Conservation (phyloP, 2,797 vertebrate species). For the Megalops cyprinoides region DNA sequence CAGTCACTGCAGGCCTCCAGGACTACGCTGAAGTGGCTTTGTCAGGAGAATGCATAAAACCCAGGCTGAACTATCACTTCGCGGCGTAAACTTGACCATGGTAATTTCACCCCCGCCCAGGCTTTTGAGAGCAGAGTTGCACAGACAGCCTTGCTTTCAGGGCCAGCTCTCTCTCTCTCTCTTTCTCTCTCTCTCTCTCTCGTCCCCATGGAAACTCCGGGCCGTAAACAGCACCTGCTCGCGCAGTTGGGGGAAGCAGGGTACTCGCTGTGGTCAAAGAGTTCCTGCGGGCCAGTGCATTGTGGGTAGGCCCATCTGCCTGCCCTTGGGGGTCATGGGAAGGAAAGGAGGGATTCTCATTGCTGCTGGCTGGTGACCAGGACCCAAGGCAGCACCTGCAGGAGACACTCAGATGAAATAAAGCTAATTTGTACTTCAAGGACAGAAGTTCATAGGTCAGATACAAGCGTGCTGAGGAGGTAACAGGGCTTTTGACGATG, state of each 20-base stretch:
- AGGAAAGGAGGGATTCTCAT: not conserved
- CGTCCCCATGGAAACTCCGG: constrained; percentile 3
- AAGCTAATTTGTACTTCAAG: not conserved
- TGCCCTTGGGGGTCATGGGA: constrained; percentile 10
- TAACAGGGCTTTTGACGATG: not conserved
- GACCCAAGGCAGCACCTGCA: not conserved
- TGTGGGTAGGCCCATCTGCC: constrained; percentile 33
- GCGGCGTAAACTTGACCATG: not conserved
- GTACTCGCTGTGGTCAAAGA: constrained; percentile 21
- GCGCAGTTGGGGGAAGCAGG: not conserved
- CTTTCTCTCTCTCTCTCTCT: not conserved
- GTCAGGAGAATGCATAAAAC: not conserved
- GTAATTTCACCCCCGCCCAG: not conserved
- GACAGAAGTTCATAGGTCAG: not conserved
- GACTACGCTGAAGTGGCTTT: not conserved
- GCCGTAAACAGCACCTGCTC: constrained; percentile 12
- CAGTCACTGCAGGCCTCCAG: not conserved
- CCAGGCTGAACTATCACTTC: too few species aligned
- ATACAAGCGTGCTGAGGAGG: not conserved
- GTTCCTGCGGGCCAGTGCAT: constrained; percentile 23
- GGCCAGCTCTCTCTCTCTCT: not conserved
- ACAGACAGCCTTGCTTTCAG: not conserved
- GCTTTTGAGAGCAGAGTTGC: not conserved
- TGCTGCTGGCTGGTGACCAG: constrained; percentile 27
- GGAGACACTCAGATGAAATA: not conserved